A percentile compares a stretch with the other conserved stretches of the same genome.
Evolutionary conservation across 1,140 invertebrate genomes (phyloP).

Genomic region (Adoxophyes honmai): DNA sequence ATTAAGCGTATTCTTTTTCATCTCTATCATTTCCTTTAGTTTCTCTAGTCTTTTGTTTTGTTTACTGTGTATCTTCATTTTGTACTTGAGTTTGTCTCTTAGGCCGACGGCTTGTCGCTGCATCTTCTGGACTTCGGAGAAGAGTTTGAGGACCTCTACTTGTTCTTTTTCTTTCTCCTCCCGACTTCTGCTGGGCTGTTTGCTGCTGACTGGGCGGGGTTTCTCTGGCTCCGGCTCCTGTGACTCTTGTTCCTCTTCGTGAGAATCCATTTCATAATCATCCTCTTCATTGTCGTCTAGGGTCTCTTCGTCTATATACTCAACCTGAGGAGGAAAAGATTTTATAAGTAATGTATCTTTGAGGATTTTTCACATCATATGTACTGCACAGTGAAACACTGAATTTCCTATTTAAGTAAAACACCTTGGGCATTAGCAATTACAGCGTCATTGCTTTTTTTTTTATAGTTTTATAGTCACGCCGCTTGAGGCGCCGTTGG

Average conservation of each 20-base stretch:
- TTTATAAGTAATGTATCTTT: too few species aligned
- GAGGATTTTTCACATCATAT: too few species aligned
- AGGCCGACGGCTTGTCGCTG: conserved; percentile 49
- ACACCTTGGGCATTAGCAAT: too few species aligned
- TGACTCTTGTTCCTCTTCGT: conserved; percentile 27
- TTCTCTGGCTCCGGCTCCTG: conserved; percentile 21
- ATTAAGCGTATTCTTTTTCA: conserved; percentile 56
- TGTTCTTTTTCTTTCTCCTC: conserved; percentile 33
- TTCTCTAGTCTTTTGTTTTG: conserved; percentile 46
- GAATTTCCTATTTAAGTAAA: too few species aligned
- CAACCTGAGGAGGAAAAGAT: conserved; percentile 44
- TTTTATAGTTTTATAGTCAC: too few species aligned
- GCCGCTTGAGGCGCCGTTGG: too few species aligned
- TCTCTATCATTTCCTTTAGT: conserved; percentile 54
- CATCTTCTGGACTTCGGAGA: conserved; percentile 64
- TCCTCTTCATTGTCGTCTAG: conserved; percentile 55
- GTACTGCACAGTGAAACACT: too few species aligned
- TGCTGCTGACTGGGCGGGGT: conserved; percentile 19
- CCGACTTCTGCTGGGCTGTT: conserved; percentile 4
- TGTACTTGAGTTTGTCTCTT: conserved; percentile 53
- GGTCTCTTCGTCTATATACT: conserved; percentile 69
- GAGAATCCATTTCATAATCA: conserved; percentile 43
- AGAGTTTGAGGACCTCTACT: conserved; percentile 55
- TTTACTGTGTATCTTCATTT: conserved; percentile 49
- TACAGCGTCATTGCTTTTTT: too few species aligned